Base-by-base conservation (phyloP, 2,888 invertebrate genomes). In the Candidula unifasciata region DNA sequence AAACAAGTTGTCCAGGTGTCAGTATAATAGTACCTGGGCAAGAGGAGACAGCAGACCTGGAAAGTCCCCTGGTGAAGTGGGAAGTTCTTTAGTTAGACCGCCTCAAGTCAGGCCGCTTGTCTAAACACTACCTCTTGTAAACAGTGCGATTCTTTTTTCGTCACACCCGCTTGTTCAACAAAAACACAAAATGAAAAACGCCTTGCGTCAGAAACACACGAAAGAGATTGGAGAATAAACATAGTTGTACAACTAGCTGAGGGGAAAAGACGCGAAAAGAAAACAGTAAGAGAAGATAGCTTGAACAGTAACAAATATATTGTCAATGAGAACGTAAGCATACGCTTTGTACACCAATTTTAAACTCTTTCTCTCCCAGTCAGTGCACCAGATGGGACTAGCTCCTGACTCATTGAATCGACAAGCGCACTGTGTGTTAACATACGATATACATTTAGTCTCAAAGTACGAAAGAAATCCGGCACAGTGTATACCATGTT, bases 61-160 rank as follows among this genome's bases (percentile, higher is more conserved):
- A 3, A 33, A n/a, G n/a, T 13, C 18, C 21, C 18, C 16, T 44
- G 5, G 6, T 16, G 44, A 24, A 44, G 66, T 60, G 64, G 2
- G 21, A 44, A 27, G 37, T 21, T 79, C 68, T 79, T 66, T 21
- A 79, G 27, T 79, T 37, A 27, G 37, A 10, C 18, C 2, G n/a
- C 37, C 52, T 30, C 16, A 27, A 52, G 66, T 30, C 6, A 3
- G n/a, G 44, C 10, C 30, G 2, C 79, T 79, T 79, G 79, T 68
- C 27, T 24, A 79, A 79, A 79, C 30, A 79, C 27, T 66, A 66
- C n/a, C 37, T 78, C 57, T 16, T 64, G 64, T 78, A 64, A 66
- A 37, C 64, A 33, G 66, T 30, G 5, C 2, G 37, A n/a, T 52
- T 35, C 79, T 27, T 37, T 68, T 54, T 21, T 24, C 24, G 37